A percentile compares a stretch with the other conserved stretches of the same genome.
phyloP scores from a whole-genome alignment of 2,888 invertebrate genomes.

The Auanema sp. region DNA sequence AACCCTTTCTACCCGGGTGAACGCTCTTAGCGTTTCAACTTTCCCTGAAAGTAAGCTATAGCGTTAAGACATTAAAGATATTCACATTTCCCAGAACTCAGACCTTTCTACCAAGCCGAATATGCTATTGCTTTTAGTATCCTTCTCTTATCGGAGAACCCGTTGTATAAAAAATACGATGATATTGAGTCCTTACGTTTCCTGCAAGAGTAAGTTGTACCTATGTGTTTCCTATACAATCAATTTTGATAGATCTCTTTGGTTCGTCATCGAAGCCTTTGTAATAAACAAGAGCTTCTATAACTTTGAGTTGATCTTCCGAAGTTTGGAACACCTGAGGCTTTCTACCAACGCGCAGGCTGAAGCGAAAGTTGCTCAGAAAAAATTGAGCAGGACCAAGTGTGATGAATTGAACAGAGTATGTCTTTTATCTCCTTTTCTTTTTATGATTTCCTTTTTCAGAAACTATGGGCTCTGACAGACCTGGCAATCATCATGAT shows the following conservation, averaged over 20 bases:
- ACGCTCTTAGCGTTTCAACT: too few relatives aligned
- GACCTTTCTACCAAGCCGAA: constrained; percentile 19
- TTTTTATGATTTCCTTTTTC: constrained; percentile 3
- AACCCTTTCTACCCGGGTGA: too few relatives aligned
- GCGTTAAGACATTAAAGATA: background rate
- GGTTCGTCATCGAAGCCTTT: constrained; percentile 27
- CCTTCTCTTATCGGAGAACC: constrained; percentile 12
- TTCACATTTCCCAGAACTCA: background rate
- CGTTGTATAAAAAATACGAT: constrained; percentile 13
- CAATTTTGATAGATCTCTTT: constrained; percentile 24
- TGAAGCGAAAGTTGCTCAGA: background rate
- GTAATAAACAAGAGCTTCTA: constrained; percentile 9
- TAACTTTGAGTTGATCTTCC: constrained; percentile 16
- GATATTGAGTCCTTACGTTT: constrained; percentile 12
- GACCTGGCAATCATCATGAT: constrained; percentile 38
- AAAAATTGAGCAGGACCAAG: background rate
- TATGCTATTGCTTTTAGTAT: constrained; percentile 15
- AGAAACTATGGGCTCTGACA: constrained; percentile 44
- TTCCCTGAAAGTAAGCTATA: too few relatives aligned
- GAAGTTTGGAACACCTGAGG: constrained; percentile 22
- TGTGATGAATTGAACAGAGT: constrained; percentile 22
- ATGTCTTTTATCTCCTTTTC: background rate
- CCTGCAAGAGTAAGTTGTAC: constrained; percentile 30
- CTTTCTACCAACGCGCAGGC: constrained; percentile 21
- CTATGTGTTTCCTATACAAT: too few relatives aligned